A percentile compares a stretch with the other conserved stretches of the same genome.
Evolutionary conservation across 2,797 vertebrate genomes (phyloP).

Genomic region (Salarias fasciatus): DNA sequence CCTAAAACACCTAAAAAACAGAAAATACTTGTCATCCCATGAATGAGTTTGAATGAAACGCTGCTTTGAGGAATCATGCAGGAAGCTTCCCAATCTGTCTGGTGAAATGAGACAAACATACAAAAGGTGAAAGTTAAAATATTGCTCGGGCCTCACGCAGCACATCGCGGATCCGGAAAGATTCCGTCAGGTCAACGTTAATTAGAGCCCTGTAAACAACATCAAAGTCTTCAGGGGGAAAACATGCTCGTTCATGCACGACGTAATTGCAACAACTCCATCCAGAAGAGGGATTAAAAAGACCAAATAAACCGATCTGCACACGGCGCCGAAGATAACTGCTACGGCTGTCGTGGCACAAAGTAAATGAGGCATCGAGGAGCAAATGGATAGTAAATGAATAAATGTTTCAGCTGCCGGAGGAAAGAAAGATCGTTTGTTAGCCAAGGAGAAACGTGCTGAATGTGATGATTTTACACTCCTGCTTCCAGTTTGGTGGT

Average conservation of each 20-base stretch:
- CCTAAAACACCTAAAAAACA: too few relatives aligned
- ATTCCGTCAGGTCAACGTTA: slow-evolving; percentile 39
- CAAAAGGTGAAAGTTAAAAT: too few relatives aligned
- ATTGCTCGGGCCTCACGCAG: background rate
- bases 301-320: slow-evolving; percentile 10
- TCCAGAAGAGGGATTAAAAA: slow-evolving; percentile 24
- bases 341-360: slow-evolving; percentile 17
- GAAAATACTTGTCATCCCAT: too few relatives aligned
- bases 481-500: slow-evolving; percentile 8
- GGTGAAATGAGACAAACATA: too few relatives aligned
- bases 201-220: slow-evolving; percentile 47
- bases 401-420: slow-evolving; percentile 35
- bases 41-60: too few relatives aligned
- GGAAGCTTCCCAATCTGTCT: too few relatives aligned
- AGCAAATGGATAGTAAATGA: slow-evolving; percentile 52
- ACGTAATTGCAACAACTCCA: slow-evolving; percentile 40
- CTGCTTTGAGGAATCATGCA: too few relatives aligned
- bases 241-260: slow-evolving; percentile 41
- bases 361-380: slow-evolving; percentile 46
- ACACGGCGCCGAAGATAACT: slow-evolving; percentile 20
- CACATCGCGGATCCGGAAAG: slow-evolving; percentile 14
- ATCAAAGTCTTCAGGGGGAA: slow-evolving; percentile 36
- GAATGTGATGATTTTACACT: slow-evolving; percentile 4
- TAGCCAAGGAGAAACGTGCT: too few relatives aligned
- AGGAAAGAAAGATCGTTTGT: too few relatives aligned